Evolutionary conservation across 2,113 vertebrate species (phyloP), one percentile per base, ranked within the genome.

Genomic region (Phylloscopus trochiloides): DNA sequence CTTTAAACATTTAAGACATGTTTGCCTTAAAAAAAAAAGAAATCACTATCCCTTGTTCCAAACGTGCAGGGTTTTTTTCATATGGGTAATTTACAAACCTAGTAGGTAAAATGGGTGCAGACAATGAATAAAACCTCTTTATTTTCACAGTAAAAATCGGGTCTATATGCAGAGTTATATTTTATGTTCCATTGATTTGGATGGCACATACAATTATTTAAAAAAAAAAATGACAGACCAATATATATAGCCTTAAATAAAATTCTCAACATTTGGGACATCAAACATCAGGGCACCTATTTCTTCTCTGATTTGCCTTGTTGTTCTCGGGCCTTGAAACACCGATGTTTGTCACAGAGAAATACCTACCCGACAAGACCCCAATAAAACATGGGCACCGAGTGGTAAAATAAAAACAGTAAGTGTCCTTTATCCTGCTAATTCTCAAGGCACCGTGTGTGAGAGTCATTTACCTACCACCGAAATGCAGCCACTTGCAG

Each of bases 401-500:
- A 95, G 82, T 17, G 55, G n/a, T n/a, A 79, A 94, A 90, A 73
- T 78, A 67, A 80, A 91, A 92, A 0, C 63, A 73, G 45, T 57
- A 7, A 92, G 66, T 2, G 10, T 77, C 58, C 78, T 95, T 94
- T 85, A 58, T 36, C 18, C 87, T 22, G 55, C 36, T 85, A 63
- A 90, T 67, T 95, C 93, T 83, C 78, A 19, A 92, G 90, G 75
- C 82, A 5, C 67, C 12, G 40, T 22, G 80, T 0, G 4, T 43
- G 58, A 40, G 2, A 92, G 92, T n/a, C 90, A 86, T 95, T 95
- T 93, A 55, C 88, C 93, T 48, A 90, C 67, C 72, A 62, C 85
- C 4, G 66, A 92, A 95, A 73, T 4, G 77, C 91, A 96, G 87
- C 14, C 87, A 47, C 94, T 92, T 86, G 92, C 88, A 80, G 93